phyloP scores from a whole-genome alignment of 2,888 invertebrate species.

The Cosmopolites sordidus region DNA sequence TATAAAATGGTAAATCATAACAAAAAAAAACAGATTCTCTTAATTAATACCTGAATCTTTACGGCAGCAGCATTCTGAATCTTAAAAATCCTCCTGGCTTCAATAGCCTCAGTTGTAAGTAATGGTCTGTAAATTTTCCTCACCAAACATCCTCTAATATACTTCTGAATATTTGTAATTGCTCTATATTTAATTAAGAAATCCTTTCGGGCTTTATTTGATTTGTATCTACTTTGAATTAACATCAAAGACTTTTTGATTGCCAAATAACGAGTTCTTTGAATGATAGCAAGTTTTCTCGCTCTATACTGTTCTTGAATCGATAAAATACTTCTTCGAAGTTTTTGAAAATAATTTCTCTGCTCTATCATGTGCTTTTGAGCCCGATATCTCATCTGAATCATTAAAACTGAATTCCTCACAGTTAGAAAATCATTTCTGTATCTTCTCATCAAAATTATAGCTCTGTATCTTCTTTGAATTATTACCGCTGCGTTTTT shows the following conservation, averaged over 20 bases:
- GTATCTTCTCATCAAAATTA: slow-evolving; percentile 17
- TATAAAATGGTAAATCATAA: neutral
- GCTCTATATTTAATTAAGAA: slow-evolving; percentile 32
- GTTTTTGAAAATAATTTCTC: slow-evolving; percentile 23
- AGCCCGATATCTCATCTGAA: slow-evolving; percentile 26
- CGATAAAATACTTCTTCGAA: slow-evolving; percentile 8
- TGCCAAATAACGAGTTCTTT: slow-evolving; percentile 43
- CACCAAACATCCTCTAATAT: slow-evolving; percentile 33
- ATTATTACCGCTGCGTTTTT: slow-evolving; percentile 44
- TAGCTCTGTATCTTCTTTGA: slow-evolving; percentile 50
- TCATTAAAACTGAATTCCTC: slow-evolving; percentile 18
- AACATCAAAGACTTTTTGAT: slow-evolving; percentile 44
- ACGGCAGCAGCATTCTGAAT: slow-evolving; percentile 53
- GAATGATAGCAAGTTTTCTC: slow-evolving; percentile 41
- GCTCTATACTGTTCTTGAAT: slow-evolving; percentile 22
- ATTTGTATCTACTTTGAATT: slow-evolving; percentile 49
- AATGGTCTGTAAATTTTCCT: slow-evolving; percentile 33
- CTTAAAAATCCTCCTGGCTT: slow-evolving; percentile 47
- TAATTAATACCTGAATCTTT: slow-evolving; percentile 57
- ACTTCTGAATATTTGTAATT: slow-evolving; percentile 48
- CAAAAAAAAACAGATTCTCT: slow-evolving; percentile 5
- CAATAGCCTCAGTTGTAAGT: slow-evolving; percentile 35
- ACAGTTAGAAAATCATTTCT: slow-evolving; percentile 10
- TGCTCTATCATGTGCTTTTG: slow-evolving; percentile 47
- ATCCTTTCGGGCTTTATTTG: slow-evolving; percentile 33